Evolutionary conservation across 1,140 invertebrate species (phyloP), one percentile per base, ranked within the genome.

Genomic region (Neuroterus valhalla): DNA sequence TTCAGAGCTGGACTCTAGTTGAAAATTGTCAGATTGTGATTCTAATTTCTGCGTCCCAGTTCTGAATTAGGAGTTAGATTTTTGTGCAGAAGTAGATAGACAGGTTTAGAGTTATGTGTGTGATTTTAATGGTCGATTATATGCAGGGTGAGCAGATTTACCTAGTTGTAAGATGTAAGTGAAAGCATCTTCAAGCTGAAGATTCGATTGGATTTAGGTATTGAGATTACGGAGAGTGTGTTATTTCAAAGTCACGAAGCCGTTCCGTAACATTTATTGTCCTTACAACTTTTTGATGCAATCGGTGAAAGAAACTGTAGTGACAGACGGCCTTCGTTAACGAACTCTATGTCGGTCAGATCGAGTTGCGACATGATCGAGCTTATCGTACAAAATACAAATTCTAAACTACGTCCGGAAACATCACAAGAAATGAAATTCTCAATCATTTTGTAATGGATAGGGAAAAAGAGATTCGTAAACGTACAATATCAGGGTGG

Each of bases 211-310:
- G 17, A 31, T 26, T 62, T n/a, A 26, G 31, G 23, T 12, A 62
- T 62, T 3, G 26, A 62, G 0, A 31, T 17, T 38, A 26, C 31
- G 31, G 55, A 23, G 26, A 62, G 55, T 62, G 55, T 62, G 6
- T 62, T 4, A 15, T 62, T 62, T 62, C 26, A 62, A 62, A 62
- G 52, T 62, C 52, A 62, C 52, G 52, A 62, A 26, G 52, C 31
- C 12, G 26, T 62, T 23, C 55, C 55, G 55, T 62, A 62, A 62
- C 31, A 62, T 12, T 62, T 62, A 62, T 62, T 62, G 12, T 17
- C 23, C 23, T 62, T 26, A 62, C 12, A 62, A 38, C 26, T 12
- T 62, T 62, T 62, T 1, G 55, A 62, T 62, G 55, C 55, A 62
- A 62, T 62, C 55, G 23, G 23, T 23, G 31, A 31, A 31, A 62